Conservation (phyloP, 2,113 vertebrate genomes). For the Anhinga anhinga region DNA sequence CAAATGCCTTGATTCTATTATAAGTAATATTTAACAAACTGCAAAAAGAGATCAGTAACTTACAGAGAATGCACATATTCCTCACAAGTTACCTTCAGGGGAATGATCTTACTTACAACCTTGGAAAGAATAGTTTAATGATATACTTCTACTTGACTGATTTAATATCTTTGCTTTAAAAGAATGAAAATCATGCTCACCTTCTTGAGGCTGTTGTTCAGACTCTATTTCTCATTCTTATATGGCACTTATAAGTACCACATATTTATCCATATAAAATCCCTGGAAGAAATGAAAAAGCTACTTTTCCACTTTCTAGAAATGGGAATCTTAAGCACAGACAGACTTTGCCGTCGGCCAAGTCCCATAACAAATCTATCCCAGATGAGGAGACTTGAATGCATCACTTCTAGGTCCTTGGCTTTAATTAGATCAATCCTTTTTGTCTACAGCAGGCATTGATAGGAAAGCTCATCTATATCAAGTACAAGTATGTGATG, state of each 20-base stretch:
- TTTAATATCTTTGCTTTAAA: conserved; percentile 33
- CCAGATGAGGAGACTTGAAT: not conserved
- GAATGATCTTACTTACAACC: not conserved
- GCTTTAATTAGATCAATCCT: not conserved
- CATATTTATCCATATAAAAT: not conserved
- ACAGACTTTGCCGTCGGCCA: not conserved
- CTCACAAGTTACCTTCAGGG: conserved; percentile 38
- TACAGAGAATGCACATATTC: not conserved
- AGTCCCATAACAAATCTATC: not conserved
- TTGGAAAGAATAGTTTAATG: conserved; percentile 9
- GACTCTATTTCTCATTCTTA: not conserved
- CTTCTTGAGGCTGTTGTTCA: conserved; percentile 4
- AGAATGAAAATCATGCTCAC: not conserved
- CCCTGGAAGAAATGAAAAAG: not conserved
- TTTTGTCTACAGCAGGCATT: not conserved
- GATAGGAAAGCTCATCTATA: not conserved
- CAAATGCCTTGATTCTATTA: not conserved
- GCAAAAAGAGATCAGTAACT: not conserved
- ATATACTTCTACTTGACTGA: conserved; percentile 17
- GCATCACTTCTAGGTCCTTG: not conserved
- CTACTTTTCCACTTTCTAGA: not conserved
- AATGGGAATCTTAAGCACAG: not conserved
- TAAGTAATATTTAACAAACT: not conserved
- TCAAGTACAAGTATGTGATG: not conserved
- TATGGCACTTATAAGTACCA: not conserved